These are phyloP conservation scores for Haplochromis burtoni DNA, from an alignment of 2,113 vertebrate species.

Conservation along the genomic window DNA sequence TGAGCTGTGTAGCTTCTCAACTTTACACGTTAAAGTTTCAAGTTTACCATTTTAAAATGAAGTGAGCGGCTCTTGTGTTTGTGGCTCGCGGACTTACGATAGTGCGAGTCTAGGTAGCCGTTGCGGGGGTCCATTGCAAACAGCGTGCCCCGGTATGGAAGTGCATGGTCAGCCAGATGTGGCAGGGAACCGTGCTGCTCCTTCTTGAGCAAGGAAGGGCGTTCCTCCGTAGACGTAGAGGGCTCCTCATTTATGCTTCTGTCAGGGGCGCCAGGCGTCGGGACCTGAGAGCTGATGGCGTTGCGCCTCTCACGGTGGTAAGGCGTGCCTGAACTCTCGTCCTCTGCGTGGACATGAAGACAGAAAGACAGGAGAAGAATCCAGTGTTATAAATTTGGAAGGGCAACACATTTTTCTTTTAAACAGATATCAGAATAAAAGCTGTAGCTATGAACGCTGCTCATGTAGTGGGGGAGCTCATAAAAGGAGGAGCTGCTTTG, in stretches of 20 bases:
- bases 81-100: conserved; percentile 78
- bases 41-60: neutral
- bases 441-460: neutral
- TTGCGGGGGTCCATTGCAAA: conserved; percentile 95
- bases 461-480: neutral
- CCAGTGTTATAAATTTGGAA: neutral
- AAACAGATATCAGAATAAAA: neutral
- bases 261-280: conserved; percentile 68
- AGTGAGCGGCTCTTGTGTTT: neutral
- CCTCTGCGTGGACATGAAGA: conserved; percentile 72
- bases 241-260: conserved; percentile 88
- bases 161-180: conserved; percentile 84
- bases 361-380: neutral
- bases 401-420: neutral
- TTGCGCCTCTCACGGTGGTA: conserved; percentile 95
- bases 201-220: conserved; percentile 92
- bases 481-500: neutral
- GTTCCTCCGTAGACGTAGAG: conserved; percentile 92
- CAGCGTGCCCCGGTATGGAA: conserved; percentile 87
- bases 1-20: conserved; percentile 4
- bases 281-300: conserved; percentile 84
- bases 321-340: conserved; percentile 85
- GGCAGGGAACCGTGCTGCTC: conserved; percentile 89
- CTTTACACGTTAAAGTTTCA: neutral
- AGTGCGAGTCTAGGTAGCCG: conserved; percentile 90